These are phyloP conservation scores for Acronicta alni DNA, from an alignment of 2,888 invertebrate genomes.

Conservation along the genomic window DNA sequence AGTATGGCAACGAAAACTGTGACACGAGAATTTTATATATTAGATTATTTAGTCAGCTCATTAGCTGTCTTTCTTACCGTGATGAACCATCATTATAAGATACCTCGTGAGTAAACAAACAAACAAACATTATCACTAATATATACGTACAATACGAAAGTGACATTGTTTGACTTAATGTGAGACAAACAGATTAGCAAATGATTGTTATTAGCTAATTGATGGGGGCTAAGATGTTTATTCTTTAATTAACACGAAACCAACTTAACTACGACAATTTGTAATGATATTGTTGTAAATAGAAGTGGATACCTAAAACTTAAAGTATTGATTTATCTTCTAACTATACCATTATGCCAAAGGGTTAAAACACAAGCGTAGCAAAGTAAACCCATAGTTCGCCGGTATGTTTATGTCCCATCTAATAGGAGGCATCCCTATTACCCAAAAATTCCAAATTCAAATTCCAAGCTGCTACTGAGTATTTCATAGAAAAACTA, in stretches of 20 bases:
- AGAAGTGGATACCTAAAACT: background rate
- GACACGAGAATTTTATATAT: too few species aligned
- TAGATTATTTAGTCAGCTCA: too few species aligned
- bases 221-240: slow-evolving; percentile 29
- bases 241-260: slow-evolving; percentile 35
- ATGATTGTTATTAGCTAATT: slow-evolving; percentile 50
- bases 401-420: too few species aligned
- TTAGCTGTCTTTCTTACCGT: too few species aligned
- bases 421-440: too few species aligned
- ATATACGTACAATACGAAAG: slow-evolving; percentile 18
- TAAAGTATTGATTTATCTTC: background rate
- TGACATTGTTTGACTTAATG: slow-evolving; percentile 23
- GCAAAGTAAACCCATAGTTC: too few species aligned
- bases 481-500: too few species aligned
- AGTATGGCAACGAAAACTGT: too few species aligned
- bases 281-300: slow-evolving; percentile 9
- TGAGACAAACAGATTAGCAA: slow-evolving; percentile 55
- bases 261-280: background rate
- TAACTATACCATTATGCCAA: too few species aligned
- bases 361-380: too few species aligned
- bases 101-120: background rate
- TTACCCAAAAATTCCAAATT: too few species aligned
- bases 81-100: background rate
- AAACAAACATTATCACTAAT: slow-evolving; percentile 33
- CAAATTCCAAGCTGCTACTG: too few species aligned